Percentiles rank a stretch among this genome's conserved stretches.
Evolutionary conservation across 2,888 invertebrate species (phyloP).

Genomic region (Latrodectus hesperus): DNA sequence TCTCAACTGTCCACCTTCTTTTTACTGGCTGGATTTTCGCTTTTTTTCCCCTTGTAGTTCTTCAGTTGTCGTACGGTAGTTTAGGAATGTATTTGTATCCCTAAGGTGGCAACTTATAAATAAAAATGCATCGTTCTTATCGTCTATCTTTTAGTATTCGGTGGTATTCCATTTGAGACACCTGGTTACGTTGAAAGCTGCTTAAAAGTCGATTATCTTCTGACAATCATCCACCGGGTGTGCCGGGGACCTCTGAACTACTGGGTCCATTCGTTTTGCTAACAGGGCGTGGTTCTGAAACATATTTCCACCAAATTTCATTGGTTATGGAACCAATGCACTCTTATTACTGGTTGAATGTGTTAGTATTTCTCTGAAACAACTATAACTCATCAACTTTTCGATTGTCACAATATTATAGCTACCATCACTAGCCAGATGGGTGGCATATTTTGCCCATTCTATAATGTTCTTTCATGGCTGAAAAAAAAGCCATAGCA

Average conservation of each 20-base stretch:
- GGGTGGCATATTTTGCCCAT: neutral
- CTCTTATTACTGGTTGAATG: constrained; percentile 36
- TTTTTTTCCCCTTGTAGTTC: constrained; percentile 25
- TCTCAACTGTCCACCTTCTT: constrained; percentile 63
- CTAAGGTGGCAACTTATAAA: constrained; percentile 53
- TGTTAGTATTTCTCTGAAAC: constrained; percentile 62
- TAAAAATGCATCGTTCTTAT: constrained; percentile 67
- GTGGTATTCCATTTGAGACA: constrained; percentile 67
- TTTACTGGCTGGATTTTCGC: constrained; percentile 17
- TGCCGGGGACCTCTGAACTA: constrained; percentile 62
- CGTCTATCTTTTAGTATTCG: constrained; percentile 67
- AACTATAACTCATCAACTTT: constrained; percentile 62
- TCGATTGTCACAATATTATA: constrained; percentile 59
- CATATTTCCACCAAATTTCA: constrained; percentile 65
- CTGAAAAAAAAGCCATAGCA: no score
- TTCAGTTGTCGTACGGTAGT: constrained; percentile 60
- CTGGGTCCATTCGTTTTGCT: constrained; percentile 60
- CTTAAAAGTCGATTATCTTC: constrained; percentile 68
- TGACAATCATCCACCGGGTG: constrained; percentile 67
- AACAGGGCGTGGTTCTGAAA: constrained; percentile 55
- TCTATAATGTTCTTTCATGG: neutral
- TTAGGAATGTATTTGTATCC: constrained; percentile 65
- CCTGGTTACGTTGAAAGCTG: constrained; percentile 66
- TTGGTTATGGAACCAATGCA: constrained; percentile 67
- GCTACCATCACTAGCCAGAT: constrained; percentile 25